Evolutionary conservation across 2,797 vertebrate genomes (phyloP).

Genomic region (Kryptopterus vitreolus): DNA sequence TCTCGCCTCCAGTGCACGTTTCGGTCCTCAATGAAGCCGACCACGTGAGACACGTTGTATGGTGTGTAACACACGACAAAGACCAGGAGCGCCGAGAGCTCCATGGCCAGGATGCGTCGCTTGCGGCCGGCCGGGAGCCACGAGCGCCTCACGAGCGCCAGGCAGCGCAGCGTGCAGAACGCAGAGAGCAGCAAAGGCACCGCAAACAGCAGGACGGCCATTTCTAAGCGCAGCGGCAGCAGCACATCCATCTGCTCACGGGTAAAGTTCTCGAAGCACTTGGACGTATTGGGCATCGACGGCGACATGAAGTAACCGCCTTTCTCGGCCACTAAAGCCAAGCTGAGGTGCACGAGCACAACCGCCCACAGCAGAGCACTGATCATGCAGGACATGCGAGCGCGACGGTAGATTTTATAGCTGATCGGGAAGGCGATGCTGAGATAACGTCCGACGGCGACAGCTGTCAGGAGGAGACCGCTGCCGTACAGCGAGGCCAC

Average conservation of each 20-base stretch:
- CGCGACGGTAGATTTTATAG: conserved; percentile 79
- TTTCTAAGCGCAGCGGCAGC: conserved; percentile 80
- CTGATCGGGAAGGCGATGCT: conserved; percentile 83
- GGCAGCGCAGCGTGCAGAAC: conserved; percentile 80
- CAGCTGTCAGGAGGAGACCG: conserved; percentile 78
- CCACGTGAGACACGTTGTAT: conserved; percentile 83
- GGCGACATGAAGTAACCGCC: conserved; percentile 67
- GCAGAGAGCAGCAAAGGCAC: conserved; percentile 75
- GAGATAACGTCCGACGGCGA: conserved; percentile 82
- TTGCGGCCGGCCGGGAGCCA: conserved; percentile 76
- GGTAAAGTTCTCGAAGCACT: conserved; percentile 78
- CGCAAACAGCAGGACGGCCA: conserved; percentile 78
- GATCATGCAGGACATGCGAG: conserved; percentile 77
- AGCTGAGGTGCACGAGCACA: conserved; percentile 75
- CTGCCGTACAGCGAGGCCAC: conserved; percentile 80
- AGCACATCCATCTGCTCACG: conserved; percentile 68
- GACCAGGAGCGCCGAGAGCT: conserved; percentile 76
- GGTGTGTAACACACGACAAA: conserved; percentile 84
- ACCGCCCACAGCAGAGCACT: conserved; percentile 77
- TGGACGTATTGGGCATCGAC: conserved; percentile 56
- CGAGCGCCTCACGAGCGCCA: conserved; percentile 75
- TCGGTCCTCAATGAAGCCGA: conserved; percentile 67
- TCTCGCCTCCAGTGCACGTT: conserved; percentile 73
- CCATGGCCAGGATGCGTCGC: conserved; percentile 76
- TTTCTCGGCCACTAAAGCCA: conserved; percentile 71